phyloP scores from a whole-genome alignment of 2,113 vertebrate species.

The Ciconia boyciana region DNA sequence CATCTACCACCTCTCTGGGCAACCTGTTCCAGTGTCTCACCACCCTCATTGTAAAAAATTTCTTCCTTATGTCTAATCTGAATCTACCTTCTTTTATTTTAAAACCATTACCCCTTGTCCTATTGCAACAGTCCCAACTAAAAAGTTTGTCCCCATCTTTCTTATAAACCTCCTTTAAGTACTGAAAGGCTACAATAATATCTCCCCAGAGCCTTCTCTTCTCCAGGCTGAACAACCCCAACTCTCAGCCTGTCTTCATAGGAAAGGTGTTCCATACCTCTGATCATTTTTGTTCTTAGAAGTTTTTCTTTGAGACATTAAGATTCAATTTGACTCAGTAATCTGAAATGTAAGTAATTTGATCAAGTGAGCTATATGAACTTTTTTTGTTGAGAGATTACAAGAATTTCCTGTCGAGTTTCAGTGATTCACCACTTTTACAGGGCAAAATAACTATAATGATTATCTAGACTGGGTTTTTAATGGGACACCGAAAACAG shows the following conservation, averaged over 20 bases:
- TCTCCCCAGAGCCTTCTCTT: neutral
- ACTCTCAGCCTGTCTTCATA: neutral
- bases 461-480: neutral
- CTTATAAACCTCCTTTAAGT: neutral
- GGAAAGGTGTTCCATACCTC: neutral
- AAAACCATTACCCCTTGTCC: neutral
- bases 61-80: neutral
- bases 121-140: rapidly evolving
- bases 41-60: neutral
- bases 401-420: neutral
- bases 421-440: neutral
- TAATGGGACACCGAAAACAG: neutral
- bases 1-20: neutral
- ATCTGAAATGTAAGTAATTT: neutral
- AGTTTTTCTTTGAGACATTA: neutral
- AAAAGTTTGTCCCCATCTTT: neutral
- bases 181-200: rapidly evolving
- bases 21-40: neutral
- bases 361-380: neutral
- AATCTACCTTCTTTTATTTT: neutral
- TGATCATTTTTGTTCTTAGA: neutral
- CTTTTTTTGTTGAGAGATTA: neutral
- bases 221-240: neutral
- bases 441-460: neutral
- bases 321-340: neutral